Percentiles rank a stretch among this genome's conserved stretches.
Evolutionary conservation across 2,888 invertebrate species (phyloP).

Genomic region (Carcina quercana): DNA sequence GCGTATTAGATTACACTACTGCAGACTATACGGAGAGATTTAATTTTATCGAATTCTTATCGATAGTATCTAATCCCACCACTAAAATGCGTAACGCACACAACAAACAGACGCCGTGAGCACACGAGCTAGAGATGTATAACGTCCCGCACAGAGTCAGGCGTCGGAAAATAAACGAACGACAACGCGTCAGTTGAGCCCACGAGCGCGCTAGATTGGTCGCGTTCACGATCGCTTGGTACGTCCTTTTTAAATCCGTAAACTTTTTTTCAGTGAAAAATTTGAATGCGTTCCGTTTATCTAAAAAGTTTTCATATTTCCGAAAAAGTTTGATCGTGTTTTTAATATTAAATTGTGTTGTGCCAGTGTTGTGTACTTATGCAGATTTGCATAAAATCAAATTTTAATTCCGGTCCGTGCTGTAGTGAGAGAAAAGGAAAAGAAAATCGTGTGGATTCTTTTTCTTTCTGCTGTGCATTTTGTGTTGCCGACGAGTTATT

Average conservation of each 20-base stretch:
- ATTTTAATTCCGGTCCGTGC: constrained; percentile 7
- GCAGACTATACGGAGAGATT: too few relatives aligned
- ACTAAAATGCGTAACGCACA: constrained; percentile 10
- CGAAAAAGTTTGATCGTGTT: neutral
- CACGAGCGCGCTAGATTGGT: constrained; percentile 38
- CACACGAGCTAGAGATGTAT: constrained; percentile 8
- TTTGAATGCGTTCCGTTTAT: constrained; percentile 24
- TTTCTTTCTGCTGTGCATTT: constrained; percentile 36
- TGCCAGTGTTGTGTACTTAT: constrained; percentile 1
- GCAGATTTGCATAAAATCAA: constrained; percentile 1
- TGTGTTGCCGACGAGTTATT: constrained; percentile 19
- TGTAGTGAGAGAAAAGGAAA: constrained; percentile 19
- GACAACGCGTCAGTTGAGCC: constrained; percentile 41
- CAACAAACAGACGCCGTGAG: constrained; percentile 5
- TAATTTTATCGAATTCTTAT: constrained; percentile 1
- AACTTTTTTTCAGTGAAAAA: constrained; percentile 21
- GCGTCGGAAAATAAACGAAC: constrained; percentile 48
- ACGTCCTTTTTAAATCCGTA: constrained; percentile 30
- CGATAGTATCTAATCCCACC: constrained; percentile 4
- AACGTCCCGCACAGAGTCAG: constrained; percentile 33
- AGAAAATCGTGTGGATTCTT: constrained; percentile 16
- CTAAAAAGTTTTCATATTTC: constrained; percentile 7
- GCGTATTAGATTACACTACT: too few relatives aligned
- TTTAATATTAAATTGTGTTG: neutral
- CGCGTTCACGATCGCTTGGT: constrained; percentile 47